Evolutionary conservation across 64 coral and sea anemone species (phyloP), one percentile per base, ranked within the genome.

Genomic region (Pocillopora verrucosa): DNA sequence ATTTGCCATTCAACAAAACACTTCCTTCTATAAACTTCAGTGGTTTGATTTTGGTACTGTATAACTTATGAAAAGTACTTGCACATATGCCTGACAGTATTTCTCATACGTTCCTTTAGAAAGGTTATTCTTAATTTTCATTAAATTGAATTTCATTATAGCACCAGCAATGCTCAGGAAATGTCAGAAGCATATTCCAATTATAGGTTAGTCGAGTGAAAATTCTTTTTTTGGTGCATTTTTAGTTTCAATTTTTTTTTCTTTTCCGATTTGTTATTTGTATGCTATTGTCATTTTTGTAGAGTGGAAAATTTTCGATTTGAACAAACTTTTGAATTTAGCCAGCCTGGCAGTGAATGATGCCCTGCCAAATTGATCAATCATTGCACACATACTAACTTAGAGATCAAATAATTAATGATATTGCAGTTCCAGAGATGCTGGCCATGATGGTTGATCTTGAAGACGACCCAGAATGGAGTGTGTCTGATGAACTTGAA

Each of bases 371-470:
- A 51, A 51, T 7, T 51, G 41, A 51, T 7, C 41, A 51, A 51
- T 51, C 41, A 51, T 51, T 51, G 41, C 3, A 51, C 7, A 51
- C 41, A 51, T 51, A 51, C 3, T 51, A 51, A 51, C 41, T 51
- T 3, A 7, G 41, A 51, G 41, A 51, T 19, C 6, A 38, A 4
- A 60, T 13, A 80, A 20, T 80, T 41, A 45, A 12, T 15, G 2
- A 14, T 75, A 9, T 77, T 34, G 72, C 34, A 99, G 97, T 99
- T 83, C 97, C 97, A 11, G 91, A 99, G 67, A 89, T 99, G 93
- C 76, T 99, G 75, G 97, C 97, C 10, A 91, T 99, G 97, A 99
- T 99, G 97, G 94, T 99, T 64, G 97, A 99, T 76, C 60, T 99
- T 11, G 93, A 99, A 57, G 97, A 99, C 83, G 94, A 95, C 26